These are phyloP conservation scores for Progne subis DNA, from an alignment of 2,113 vertebrate species.

Conservation along the genomic window DNA sequence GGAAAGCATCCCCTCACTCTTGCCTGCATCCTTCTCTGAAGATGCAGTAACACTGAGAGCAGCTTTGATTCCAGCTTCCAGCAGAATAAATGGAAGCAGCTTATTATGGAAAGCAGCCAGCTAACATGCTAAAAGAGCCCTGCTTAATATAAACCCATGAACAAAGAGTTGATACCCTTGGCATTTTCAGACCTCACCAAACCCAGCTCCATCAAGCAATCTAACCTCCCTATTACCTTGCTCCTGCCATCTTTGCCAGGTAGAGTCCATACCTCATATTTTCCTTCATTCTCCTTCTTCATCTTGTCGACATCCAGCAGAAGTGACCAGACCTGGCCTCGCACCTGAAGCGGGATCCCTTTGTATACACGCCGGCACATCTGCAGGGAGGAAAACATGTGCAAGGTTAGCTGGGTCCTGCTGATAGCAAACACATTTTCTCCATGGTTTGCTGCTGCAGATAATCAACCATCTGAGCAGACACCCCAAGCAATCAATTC, in stretches of 20 bases:
- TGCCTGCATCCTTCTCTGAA: not conserved
- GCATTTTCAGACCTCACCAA: not conserved
- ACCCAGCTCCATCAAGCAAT: not conserved
- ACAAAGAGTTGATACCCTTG: not conserved
- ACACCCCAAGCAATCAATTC: not conserved
- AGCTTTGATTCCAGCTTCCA: not conserved
- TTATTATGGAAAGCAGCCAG: not conserved
- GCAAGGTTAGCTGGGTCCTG: not conserved
- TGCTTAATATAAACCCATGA: not conserved
- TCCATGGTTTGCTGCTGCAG: not conserved
- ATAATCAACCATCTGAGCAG: not conserved
- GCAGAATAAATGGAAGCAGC: not conserved
- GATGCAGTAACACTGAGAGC: not conserved
- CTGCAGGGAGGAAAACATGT: slow-evolving; percentile 17
- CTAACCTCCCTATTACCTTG: not conserved
- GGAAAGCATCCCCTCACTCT: not conserved
- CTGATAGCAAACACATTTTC: not conserved
- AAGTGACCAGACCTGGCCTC: slow-evolving; percentile 89
- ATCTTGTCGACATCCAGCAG: slow-evolving; percentile 85
- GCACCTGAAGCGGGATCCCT: slow-evolving; percentile 89
- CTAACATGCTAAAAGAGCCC: not conserved
- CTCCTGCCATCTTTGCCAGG: not conserved
- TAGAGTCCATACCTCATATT: slow-evolving; percentile 73
- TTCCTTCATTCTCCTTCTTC: slow-evolving; percentile 83
- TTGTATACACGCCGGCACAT: slow-evolving; percentile 91